Evolutionary conservation across 2,888 invertebrate genomes (phyloP).

Genomic region (Hypolimnas misippus): DNA sequence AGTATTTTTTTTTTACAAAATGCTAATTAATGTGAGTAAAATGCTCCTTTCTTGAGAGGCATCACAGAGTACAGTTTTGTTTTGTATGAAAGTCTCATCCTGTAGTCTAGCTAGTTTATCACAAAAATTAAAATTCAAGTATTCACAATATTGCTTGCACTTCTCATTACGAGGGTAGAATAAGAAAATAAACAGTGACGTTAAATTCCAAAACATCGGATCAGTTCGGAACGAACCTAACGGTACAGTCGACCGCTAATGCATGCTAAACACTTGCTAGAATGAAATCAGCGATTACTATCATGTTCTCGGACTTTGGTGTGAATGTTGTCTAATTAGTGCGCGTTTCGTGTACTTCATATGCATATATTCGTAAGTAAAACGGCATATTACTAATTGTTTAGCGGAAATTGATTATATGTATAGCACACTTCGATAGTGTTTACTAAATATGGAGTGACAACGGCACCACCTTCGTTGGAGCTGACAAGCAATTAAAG

Average conservation of each 20-base stretch:
- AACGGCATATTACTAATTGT: constrained; percentile 1
- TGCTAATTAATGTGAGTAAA: too few species aligned
- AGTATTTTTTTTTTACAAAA: too few species aligned
- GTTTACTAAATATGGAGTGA: background rate
- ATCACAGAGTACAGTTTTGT: too few species aligned
- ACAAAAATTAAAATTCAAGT: too few species aligned
- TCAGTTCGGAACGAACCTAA: constrained; percentile 34
- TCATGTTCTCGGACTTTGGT: constrained; percentile 33
- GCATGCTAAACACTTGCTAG: constrained; percentile 42
- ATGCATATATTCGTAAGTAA: constrained; percentile 12
- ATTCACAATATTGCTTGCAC: background rate
- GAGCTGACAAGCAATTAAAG: too few species aligned
- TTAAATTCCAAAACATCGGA: constrained; percentile 4
- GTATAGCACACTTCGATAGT: background rate
- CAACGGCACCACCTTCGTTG: too few species aligned
- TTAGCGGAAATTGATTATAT: background rate
- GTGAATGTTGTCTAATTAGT: constrained; percentile 38
- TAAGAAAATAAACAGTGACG: constrained; percentile 7
- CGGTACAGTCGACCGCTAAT: constrained; percentile 35
- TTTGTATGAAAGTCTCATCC: too few species aligned
- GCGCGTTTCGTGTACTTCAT: constrained; percentile 18
- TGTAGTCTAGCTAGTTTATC: too few species aligned
- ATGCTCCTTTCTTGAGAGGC: too few species aligned
- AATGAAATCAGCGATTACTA: constrained; percentile 37
- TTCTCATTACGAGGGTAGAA: background rate